Percentiles rank a stretch among this genome's conserved stretches.
phyloP scores from a whole-genome alignment of 2,113 vertebrate genomes.

The Porphyrio hochstetteri region DNA sequence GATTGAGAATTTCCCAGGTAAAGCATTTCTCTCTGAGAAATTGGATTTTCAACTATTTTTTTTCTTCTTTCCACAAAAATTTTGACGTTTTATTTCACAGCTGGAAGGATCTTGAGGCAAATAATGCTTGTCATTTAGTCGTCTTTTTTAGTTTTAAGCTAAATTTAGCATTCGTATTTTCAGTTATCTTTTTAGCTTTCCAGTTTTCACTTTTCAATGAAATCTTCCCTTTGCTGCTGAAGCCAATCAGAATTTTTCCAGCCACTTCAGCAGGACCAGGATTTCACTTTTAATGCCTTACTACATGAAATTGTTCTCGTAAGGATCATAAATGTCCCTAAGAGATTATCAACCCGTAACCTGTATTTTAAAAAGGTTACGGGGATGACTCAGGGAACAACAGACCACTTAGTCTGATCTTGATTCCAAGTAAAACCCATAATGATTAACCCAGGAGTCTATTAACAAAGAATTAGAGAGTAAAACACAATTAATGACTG shows the following conservation, averaged over 20 bases:
- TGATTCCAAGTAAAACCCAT: neutral
- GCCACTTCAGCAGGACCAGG: neutral
- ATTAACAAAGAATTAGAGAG: slow-evolving; percentile 12
- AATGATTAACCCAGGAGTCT: neutral
- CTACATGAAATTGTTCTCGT: neutral
- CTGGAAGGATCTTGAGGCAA: slow-evolving; percentile 31
- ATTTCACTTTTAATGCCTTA: neutral
- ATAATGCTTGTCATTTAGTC: neutral
- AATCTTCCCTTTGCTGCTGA: neutral
- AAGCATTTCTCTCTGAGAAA: neutral
- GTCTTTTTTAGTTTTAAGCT: slow-evolving; percentile 12
- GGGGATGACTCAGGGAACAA: neutral
- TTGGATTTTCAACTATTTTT: neutral
- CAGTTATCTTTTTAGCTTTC: slow-evolving; percentile 10
- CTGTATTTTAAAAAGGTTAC: neutral
- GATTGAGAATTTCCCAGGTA: neutral
- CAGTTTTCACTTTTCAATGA: neutral
- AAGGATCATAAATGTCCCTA: neutral
- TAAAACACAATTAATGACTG: neutral
- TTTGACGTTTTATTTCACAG: slow-evolving; percentile 30
- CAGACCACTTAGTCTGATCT: neutral
- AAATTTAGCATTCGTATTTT: slow-evolving; percentile 12
- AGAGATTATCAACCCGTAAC: neutral
- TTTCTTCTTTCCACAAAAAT: neutral
- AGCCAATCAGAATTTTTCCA: neutral